Evolutionary conservation across 2,797 vertebrate species (phyloP).

Genomic region (Masticophis lateralis): DNA sequence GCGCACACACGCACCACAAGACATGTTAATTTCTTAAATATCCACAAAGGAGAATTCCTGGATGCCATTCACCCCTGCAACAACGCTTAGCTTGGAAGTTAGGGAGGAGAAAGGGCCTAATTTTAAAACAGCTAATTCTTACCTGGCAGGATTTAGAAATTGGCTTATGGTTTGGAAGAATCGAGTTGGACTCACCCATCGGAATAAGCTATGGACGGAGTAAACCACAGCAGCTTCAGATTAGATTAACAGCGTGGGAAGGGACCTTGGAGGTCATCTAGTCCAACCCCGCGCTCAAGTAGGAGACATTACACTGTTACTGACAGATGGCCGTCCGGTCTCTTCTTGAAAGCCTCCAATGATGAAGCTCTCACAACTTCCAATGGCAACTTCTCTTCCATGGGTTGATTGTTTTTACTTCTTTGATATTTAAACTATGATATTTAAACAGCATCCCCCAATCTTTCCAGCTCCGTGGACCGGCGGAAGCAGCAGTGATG

Average conservation of each 20-base stretch:
- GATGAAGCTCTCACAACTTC: no score
- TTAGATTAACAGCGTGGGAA: not conserved
- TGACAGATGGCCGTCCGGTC: no score
- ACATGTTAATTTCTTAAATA: not conserved
- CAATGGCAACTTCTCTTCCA: no score
- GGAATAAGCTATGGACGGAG: not conserved
- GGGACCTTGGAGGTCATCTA: not conserved
- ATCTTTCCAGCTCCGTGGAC: not conserved
- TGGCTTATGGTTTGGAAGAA: not conserved
- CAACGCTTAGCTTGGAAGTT: not conserved
- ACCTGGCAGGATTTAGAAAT: conserved; percentile 47
- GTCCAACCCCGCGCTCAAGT: not conserved
- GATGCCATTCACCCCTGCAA: conserved; percentile 40
- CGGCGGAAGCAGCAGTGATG: fast-evolving
- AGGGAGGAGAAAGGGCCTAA: not conserved
- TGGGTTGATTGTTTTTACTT: no score
- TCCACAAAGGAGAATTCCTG: conserved; percentile 19
- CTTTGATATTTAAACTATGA: not conserved
- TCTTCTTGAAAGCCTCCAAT: no score
- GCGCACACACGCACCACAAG: not conserved
- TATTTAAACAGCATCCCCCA: not conserved
- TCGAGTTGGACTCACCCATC: not conserved
- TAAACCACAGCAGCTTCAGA: not conserved
- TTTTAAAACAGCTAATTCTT: conserved; percentile 29
- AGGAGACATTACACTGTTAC: not conserved